phyloP scores from a whole-genome alignment of 2,113 vertebrate genomes.

The Otis tarda region DNA sequence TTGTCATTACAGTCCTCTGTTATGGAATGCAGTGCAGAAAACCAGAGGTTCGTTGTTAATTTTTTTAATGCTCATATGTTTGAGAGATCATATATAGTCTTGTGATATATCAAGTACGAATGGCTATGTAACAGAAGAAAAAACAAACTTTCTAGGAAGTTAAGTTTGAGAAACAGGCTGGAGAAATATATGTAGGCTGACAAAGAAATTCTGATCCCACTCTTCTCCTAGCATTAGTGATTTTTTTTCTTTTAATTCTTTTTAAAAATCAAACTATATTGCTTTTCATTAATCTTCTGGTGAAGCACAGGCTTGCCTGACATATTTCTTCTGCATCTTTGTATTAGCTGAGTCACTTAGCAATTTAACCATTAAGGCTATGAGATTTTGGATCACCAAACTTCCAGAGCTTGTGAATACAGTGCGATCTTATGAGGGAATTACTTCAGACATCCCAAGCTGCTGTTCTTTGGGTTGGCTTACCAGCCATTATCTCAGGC shows the following conservation, averaged over 20 bases:
- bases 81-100: not conserved
- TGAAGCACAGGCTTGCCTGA: not conserved
- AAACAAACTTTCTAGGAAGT: not conserved
- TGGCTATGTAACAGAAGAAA: not conserved
- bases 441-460: not conserved
- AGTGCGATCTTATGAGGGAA: not conserved
- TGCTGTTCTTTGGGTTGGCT: not conserved
- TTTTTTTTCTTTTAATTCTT: not conserved
- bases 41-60: slow-evolving; percentile 71
- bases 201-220: not conserved
- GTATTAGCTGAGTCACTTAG: not conserved
- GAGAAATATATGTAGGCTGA: not conserved
- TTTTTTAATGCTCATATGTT: not conserved
- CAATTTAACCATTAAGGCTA: not conserved
- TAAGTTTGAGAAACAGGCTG: not conserved
- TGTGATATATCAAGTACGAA: not conserved
- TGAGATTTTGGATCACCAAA: not conserved
- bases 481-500: not conserved
- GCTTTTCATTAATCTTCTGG: not conserved
- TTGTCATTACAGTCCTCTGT: slow-evolving; percentile 72
- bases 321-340: not conserved
- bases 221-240: not conserved
- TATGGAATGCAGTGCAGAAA: slow-evolving; percentile 70
- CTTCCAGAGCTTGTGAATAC: not conserved
- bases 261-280: not conserved